Evolutionary conservation across 2,888 invertebrate genomes (phyloP).

Genomic region (Steromphala cineraria): DNA sequence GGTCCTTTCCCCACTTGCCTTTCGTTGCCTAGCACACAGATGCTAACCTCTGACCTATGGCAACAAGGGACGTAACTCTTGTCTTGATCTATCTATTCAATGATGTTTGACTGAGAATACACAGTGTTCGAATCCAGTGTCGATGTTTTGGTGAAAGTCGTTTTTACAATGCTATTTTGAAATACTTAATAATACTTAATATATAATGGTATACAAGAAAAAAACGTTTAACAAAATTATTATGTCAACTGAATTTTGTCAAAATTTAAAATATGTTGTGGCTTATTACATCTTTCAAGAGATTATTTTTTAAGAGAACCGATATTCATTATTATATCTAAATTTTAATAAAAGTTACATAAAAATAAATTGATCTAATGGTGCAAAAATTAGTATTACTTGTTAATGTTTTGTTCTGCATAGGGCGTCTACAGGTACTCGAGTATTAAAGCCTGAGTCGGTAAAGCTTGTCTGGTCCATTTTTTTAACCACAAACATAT

Average conservation of each 20-base stretch:
- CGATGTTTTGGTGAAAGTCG: not conserved
- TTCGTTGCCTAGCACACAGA: conserved; percentile 4
- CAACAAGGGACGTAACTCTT: not conserved
- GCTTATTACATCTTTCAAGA: no score
- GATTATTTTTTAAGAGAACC: not conserved
- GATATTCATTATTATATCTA: not conserved
- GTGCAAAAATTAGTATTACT: not conserved
- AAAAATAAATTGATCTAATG: not conserved
- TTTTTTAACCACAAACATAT: no score
- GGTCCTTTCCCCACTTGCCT: not conserved
- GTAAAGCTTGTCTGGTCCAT: no score
- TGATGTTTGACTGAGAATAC: not conserved
- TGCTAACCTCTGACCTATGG: not conserved
- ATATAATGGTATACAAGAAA: no score
- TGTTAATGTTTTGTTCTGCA: not conserved
- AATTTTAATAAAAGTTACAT: not conserved
- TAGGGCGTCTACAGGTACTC: no score
- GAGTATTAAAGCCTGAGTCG: no score
- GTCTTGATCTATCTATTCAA: not conserved
- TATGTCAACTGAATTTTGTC: no score
- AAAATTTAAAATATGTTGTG: no score
- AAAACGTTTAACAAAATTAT: no score
- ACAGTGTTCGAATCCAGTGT: not conserved
- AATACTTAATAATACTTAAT: no score
- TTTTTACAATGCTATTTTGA: not conserved